phyloP scores from a whole-genome alignment of 2,113 vertebrate genomes.

The Heterocephalus glaber region DNA sequence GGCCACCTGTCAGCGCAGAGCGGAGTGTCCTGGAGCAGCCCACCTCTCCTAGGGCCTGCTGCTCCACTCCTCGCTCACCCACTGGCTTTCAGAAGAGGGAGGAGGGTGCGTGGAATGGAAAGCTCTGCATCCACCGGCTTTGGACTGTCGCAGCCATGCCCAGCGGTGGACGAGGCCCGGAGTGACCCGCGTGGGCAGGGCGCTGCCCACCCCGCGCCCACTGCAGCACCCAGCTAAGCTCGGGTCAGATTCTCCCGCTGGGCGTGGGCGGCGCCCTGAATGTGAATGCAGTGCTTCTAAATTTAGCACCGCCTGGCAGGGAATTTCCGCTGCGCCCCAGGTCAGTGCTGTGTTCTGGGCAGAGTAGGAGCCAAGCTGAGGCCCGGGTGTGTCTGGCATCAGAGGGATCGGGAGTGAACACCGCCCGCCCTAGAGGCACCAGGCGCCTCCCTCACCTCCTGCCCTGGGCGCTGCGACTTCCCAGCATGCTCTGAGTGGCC shows the following conservation, averaged over 20 bases:
- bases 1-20: background rate
- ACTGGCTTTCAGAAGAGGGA: background rate
- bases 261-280: background rate
- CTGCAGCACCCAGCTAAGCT: background rate
- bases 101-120: background rate
- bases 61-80: no score
- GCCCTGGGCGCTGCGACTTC: no score
- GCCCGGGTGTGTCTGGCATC: background rate
- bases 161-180: background rate
- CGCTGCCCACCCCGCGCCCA: no score
- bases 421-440: background rate
- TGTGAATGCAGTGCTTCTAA: conserved; percentile 17
- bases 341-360: background rate
- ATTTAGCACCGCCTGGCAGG: background rate
- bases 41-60: no score
- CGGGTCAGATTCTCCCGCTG: background rate
- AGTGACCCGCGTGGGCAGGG: conserved; percentile 35
- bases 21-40: no score
- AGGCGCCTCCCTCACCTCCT: no score
- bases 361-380: background rate
- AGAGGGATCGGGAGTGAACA: background rate
- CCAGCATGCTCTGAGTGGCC: no score
- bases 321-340: background rate
- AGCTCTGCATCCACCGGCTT: no score
- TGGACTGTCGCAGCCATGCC: no score